These are phyloP conservation scores for Hyphantria cunea DNA, from an alignment of 1,140 invertebrate species.

Conservation along the genomic window DNA sequence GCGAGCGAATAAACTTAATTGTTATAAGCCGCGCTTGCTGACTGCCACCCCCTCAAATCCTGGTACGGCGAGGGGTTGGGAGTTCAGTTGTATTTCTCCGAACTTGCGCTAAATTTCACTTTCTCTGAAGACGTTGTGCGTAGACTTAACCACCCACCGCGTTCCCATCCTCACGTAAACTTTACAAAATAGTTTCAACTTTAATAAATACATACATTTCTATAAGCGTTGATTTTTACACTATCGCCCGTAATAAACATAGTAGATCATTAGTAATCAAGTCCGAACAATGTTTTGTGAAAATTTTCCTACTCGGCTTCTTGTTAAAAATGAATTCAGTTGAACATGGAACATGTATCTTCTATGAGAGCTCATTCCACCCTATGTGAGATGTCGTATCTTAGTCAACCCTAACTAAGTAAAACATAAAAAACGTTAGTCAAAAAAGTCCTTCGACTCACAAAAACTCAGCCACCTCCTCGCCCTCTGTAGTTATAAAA, in stretches of 20 bases:
- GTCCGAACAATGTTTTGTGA: too few relatives aligned
- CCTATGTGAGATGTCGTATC: conserved; percentile 74
- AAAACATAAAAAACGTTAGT: conserved; percentile 80
- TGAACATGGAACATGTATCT: conserved; percentile 35
- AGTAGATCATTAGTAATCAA: too few relatives aligned
- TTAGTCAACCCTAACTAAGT: conserved; percentile 75
- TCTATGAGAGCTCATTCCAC: conserved; percentile 55
- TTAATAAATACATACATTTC: conserved; percentile 12
- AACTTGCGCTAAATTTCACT: conserved; percentile 81
- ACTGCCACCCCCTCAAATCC: conserved; percentile 56
- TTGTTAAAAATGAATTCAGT: too few relatives aligned
- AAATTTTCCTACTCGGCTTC: too few relatives aligned
- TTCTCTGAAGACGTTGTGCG: conserved; percentile 79
- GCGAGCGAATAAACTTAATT: conserved; percentile 79
- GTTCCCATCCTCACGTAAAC: conserved; percentile 55
- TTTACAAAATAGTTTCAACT: conserved; percentile 53
- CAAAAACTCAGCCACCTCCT: conserved; percentile 73
- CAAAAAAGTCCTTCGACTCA: conserved; percentile 79
- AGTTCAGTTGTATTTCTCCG: conserved; percentile 75
- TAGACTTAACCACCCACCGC: conserved; percentile 71
- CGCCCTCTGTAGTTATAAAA: conserved; percentile 77
- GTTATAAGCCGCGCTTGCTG: conserved; percentile 74
- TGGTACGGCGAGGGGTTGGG: conserved; percentile 51
- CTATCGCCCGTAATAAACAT: too few relatives aligned
- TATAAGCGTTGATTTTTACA: conserved; percentile 4